phyloP scores from a whole-genome alignment of 1,140 invertebrate species.

The Aphelinus atriplicis region DNA sequence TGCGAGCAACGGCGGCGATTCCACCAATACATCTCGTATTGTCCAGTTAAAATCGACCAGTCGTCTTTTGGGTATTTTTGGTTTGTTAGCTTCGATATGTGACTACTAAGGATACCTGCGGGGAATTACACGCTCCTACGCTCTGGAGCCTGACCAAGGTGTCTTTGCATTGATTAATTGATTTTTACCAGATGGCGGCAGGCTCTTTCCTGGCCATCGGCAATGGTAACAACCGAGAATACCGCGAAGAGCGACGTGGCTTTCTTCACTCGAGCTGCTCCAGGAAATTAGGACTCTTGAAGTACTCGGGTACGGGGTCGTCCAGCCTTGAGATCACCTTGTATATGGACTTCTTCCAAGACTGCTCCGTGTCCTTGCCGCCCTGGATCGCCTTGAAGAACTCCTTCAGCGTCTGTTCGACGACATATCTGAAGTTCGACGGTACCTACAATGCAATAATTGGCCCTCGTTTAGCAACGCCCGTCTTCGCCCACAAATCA shows the following conservation, averaged over 20 bases:
- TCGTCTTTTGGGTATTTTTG: conserved; percentile 32
- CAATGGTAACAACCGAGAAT: conserved; percentile 39
- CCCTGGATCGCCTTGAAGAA: conserved; percentile 98
- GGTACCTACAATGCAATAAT: conserved; percentile 81
- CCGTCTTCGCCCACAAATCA: too few species aligned
- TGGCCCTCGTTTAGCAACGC: too few species aligned
- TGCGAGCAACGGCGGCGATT: background rate
- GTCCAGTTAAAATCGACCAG: background rate
- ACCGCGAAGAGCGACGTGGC: conserved; percentile 41
- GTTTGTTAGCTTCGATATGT: conserved; percentile 53
- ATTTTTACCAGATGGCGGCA: conserved; percentile 47
- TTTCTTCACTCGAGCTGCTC: conserved; percentile 92
- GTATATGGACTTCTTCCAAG: conserved; percentile 99
- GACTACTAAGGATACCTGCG: conserved; percentile 54
- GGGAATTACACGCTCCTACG: conserved; percentile 4
- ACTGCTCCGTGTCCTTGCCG: conserved; percentile 96
- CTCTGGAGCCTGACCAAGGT: conserved; percentile 8
- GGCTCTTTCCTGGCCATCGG: conserved; percentile 37
- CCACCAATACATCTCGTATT: background rate
- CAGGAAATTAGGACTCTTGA: conserved; percentile 99
- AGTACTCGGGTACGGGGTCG: conserved; percentile 98
- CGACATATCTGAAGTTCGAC: conserved; percentile 93
- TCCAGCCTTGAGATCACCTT: conserved; percentile 99
- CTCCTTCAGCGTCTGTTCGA: conserved; percentile 96
- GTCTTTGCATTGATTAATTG: background rate